These are phyloP conservation scores for Albula goreensis DNA, from an alignment of 2,113 vertebrate species.

Conservation along the genomic window DNA sequence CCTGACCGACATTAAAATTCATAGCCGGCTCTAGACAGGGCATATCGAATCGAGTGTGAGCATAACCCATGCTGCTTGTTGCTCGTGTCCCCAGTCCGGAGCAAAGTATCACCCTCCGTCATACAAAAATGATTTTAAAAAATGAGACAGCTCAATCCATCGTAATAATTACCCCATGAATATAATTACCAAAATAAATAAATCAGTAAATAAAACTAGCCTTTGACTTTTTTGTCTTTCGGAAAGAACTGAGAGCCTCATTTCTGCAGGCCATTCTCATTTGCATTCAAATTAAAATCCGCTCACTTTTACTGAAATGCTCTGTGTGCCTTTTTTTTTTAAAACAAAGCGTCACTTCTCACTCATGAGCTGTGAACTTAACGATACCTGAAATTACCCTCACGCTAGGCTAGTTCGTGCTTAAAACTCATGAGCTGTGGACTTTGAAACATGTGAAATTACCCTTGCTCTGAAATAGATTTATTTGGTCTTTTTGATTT, in stretches of 20 bases:
- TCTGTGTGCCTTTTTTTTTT: too few relatives aligned
- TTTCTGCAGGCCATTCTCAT: too few relatives aligned
- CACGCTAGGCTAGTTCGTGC: too few relatives aligned
- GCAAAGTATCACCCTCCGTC: background rate
- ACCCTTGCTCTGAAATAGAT: too few relatives aligned
- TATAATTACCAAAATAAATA: background rate
- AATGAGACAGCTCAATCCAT: background rate
- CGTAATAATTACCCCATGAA: background rate
- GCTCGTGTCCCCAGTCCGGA: background rate
- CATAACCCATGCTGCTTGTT: background rate
- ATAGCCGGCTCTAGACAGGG: background rate
- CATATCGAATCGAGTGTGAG: background rate
- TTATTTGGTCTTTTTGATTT: too few relatives aligned
- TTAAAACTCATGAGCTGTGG: too few relatives aligned
- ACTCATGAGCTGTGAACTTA: too few relatives aligned
- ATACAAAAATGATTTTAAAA: background rate
- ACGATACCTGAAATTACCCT: too few relatives aligned
- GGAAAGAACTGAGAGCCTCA: background rate
- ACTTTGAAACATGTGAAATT: too few relatives aligned
- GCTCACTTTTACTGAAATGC: background rate
- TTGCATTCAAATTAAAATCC: background rate
- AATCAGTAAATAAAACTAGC: too few relatives aligned
- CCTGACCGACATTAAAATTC: conserved; percentile 11
- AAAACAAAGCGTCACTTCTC: too few relatives aligned
- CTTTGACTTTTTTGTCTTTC: background rate